phyloP scores from a whole-genome alignment of 2,888 invertebrate species.

The Drosophila bunnanda region DNA sequence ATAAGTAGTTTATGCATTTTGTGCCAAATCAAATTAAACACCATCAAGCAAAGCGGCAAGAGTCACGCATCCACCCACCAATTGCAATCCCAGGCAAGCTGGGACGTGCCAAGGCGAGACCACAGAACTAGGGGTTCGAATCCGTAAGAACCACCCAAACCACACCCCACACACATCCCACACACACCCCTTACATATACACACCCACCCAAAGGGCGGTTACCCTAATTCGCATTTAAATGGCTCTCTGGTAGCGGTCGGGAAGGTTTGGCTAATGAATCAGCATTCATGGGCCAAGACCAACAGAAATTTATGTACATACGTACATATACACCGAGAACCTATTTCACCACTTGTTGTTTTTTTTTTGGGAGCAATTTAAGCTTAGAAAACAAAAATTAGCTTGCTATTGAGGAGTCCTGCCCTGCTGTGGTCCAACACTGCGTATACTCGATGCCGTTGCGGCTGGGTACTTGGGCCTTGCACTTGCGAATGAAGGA shows the following conservation, averaged over 20 bases:
- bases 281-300: slow-evolving; percentile 64
- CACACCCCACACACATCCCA: slow-evolving; percentile 26
- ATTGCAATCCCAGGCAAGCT: slow-evolving; percentile 24
- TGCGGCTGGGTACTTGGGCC: slow-evolving; percentile 11
- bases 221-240: slow-evolving; percentile 70
- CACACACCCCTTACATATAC: slow-evolving; percentile 21
- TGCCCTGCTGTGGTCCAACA: slow-evolving; percentile 22
- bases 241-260: slow-evolving; percentile 38
- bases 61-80: slow-evolving; percentile 32
- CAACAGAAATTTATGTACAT: slow-evolving; percentile 2
- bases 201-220: slow-evolving; percentile 38
- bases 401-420: slow-evolving; percentile 47
- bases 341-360: not conserved
- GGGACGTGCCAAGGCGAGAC: slow-evolving; percentile 42
- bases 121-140: slow-evolving; percentile 28
- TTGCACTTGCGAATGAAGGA: slow-evolving; percentile 12
- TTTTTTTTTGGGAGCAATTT: slow-evolving; percentile 16
- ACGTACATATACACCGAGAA: not conserved
- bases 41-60: slow-evolving; percentile 23
- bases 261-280: slow-evolving; percentile 61
- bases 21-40: slow-evolving; percentile 47
- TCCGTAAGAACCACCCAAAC: slow-evolving; percentile 18
- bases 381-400: slow-evolving; percentile 55
- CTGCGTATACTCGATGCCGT: slow-evolving; percentile 61
- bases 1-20: slow-evolving; percentile 40